These are phyloP conservation scores for Peromyscus leucopus DNA, from an alignment of 2,113 vertebrate genomes.

Conservation along the genomic window DNA sequence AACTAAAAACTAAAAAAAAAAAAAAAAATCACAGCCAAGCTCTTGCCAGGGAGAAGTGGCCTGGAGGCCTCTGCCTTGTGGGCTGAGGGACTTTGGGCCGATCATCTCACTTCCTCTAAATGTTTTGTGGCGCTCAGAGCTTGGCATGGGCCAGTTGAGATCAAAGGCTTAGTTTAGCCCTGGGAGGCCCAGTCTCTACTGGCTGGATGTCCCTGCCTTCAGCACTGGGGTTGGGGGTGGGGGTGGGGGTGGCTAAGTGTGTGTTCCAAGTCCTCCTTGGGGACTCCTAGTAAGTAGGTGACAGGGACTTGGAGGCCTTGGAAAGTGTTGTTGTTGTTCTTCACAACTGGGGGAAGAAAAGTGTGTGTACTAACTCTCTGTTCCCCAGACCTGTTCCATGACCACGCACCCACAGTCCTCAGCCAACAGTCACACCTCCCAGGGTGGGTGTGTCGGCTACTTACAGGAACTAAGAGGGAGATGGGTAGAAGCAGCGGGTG, in stretches of 20 bases:
- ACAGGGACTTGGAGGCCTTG: background rate
- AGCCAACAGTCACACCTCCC: background rate
- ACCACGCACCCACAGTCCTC: background rate
- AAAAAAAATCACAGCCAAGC: background rate
- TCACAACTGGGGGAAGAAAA: background rate
- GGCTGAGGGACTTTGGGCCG: slow-evolving; percentile 5
- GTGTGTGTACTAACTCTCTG: background rate
- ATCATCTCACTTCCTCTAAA: slow-evolving; percentile 44
- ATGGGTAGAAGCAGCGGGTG: background rate
- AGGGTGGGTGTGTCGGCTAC: background rate
- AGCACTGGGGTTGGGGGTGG: too few relatives aligned
- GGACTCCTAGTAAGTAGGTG: background rate
- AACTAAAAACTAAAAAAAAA: background rate
- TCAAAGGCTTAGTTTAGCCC: background rate
- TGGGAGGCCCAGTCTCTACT: background rate
- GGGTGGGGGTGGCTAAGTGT: too few relatives aligned
- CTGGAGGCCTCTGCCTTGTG: background rate
- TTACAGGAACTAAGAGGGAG: background rate
- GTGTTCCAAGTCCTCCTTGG: background rate
- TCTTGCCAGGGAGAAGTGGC: background rate
- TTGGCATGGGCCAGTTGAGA: background rate
- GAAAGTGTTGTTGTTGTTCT: background rate
- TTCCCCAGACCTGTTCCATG: background rate
- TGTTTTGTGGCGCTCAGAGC: slow-evolving; percentile 11
- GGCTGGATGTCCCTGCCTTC: background rate